A percentile compares a stretch with the other conserved stretches of the same genome.
These are phyloP conservation scores for Pyrochroa serraticornis DNA, from an alignment of 2,888 invertebrate genomes.

Conservation along the genomic window DNA sequence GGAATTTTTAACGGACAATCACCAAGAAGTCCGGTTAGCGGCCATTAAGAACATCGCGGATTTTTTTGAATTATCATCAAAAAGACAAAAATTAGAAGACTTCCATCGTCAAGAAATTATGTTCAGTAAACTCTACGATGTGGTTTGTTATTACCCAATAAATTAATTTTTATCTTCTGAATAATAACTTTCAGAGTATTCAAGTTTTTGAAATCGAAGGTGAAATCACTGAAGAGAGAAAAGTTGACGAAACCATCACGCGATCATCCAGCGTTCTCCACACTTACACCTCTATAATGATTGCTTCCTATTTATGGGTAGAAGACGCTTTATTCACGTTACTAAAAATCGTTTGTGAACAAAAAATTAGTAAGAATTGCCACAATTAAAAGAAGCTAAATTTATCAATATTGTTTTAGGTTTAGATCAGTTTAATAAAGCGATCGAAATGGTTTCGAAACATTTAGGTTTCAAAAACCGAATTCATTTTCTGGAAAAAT, in stretches of 20 bases:
- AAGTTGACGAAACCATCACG: slow-evolving; percentile 65
- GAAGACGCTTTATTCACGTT: slow-evolving; percentile 63
- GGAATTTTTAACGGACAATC: slow-evolving; percentile 52
- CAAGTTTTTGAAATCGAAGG: slow-evolving; percentile 56
- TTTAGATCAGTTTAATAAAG: slow-evolving; percentile 39
- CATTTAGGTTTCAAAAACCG: slow-evolving; percentile 43
- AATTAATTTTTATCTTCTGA: slow-evolving; percentile 1
- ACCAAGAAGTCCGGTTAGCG: slow-evolving; percentile 56
- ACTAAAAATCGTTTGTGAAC: slow-evolving; percentile 61
- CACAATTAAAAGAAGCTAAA: slow-evolving; percentile 14
- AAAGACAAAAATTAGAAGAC: slow-evolving; percentile 29
- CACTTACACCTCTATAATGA: slow-evolving; percentile 62
- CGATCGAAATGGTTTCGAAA: slow-evolving; percentile 41
- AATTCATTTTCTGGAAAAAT: slow-evolving; percentile 57
- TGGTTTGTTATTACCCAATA: slow-evolving; percentile 29
- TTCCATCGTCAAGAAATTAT: slow-evolving; percentile 44
- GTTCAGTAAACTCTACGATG: slow-evolving; percentile 50
- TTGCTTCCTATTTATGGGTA: slow-evolving; percentile 60
- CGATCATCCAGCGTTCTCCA: slow-evolving; percentile 66
- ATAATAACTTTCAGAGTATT: slow-evolving; percentile 37
- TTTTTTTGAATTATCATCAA: slow-evolving; percentile 46
- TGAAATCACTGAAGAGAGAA: slow-evolving; percentile 54
- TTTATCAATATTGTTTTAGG: slow-evolving; percentile 18
- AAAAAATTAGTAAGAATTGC: slow-evolving; percentile 45
- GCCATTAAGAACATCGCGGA: slow-evolving; percentile 52